Base-by-base conservation (phyloP, 1,140 invertebrate genomes). In the Leptonema lineaticorne region DNA sequence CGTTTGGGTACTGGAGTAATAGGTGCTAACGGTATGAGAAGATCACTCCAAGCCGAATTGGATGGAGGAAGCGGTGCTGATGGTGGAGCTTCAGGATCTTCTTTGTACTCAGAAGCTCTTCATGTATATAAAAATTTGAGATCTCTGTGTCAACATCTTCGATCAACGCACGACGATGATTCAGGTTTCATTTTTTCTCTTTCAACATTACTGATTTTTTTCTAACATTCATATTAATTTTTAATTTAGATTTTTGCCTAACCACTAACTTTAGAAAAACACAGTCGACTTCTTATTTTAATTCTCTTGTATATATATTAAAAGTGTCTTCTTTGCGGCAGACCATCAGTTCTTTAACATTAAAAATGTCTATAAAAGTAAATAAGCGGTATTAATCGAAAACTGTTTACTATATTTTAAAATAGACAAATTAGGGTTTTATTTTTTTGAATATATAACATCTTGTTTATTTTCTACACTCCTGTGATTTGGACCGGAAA, bases 11-110 rank as follows among this genome's bases (percentile, higher is more conserved):
- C 81, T 66, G 78, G 82, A 41, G 74, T 76, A 0, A 73, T 73
- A 0, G 80, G 79, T 11, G 67, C 70, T 0, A 73, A 75, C 0
- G 76, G 75, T 29, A 75, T 77, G 74, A 74, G 75, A 9, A 77
- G 85, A 64, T 90, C 89, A 27, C 79, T 91, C 64, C 87, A 89
- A 73, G 88, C 89, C 69, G 90, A 91, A 83, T 89, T 92, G 89
- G 89, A 91, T 75, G 85, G 88, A 62, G 88, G 88, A 69, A 85
- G 87, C 69, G 82, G 81, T 59, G n/a, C 30, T 77, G 75, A 69
- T 77, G 76, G 64, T 27, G 79, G 81, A 26, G 85, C 87, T 66
- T 78, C 88, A 0, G 86, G 86, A 14, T 85, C 89, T 65, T 78
- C 89, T 68, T 82, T 91, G 37, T 82, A 86, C 71, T 84, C 84